Conservation (phyloP, 2,113 vertebrate species). For the Machaerirhynchus nigripectus region DNA sequence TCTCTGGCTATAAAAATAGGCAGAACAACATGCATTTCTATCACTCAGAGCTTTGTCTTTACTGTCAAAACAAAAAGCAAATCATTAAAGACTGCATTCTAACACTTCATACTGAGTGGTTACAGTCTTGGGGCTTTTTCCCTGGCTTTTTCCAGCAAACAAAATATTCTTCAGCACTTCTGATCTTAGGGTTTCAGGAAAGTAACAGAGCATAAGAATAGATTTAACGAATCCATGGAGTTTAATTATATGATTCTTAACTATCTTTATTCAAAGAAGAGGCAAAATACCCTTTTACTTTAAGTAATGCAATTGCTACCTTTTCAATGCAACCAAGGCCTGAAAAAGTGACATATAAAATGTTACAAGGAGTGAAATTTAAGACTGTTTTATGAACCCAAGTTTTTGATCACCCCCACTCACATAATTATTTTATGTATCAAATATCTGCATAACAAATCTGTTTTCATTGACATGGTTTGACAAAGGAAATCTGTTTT, state of each 20-base stretch:
- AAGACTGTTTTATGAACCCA: neutral
- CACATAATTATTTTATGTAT: neutral
- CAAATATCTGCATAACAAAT: neutral
- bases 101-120: conserved; percentile 33
- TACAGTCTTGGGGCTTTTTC: neutral
- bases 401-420: neutral
- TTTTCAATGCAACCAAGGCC: neutral
- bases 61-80: neutral
- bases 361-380: neutral
- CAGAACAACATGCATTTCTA: conserved; percentile 66
- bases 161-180: neutral
- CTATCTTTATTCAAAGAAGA: neutral
- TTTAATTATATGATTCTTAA: neutral
- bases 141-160: neutral
- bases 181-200: neutral
- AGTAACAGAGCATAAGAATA: neutral
- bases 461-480: neutral
- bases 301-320: neutral
- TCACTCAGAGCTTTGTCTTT: conserved; percentile 7
- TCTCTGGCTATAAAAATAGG: conserved; percentile 73
- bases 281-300: neutral
- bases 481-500: neutral
- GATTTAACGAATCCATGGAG: neutral
- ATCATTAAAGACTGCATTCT: conserved; percentile 36
- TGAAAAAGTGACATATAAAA: neutral